These are phyloP conservation scores for Drosophila atripex DNA, from an alignment of 2,888 invertebrate species.

Conservation along the genomic window DNA sequence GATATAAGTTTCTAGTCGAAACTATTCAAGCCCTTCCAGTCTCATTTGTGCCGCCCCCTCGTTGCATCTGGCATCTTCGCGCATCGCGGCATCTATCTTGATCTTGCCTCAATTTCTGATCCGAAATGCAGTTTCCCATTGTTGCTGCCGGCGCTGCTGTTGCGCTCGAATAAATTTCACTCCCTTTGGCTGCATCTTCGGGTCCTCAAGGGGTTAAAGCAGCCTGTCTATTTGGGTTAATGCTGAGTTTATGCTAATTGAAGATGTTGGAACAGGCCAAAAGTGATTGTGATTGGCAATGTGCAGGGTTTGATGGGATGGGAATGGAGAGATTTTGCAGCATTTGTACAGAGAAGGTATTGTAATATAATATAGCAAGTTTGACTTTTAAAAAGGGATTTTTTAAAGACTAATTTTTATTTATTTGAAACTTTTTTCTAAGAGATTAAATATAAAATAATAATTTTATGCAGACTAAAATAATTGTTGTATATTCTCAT, in stretches of 20 bases:
- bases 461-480: too few relatives aligned
- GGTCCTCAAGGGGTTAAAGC: slow-evolving; percentile 31
- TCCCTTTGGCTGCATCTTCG: slow-evolving; percentile 18
- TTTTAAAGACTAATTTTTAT: not conserved
- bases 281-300: slow-evolving; percentile 42
- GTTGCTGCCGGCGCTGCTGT: slow-evolving; percentile 25
- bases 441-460: too few relatives aligned
- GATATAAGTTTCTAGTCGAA: not conserved
- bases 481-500: too few relatives aligned
- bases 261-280: slow-evolving; percentile 28
- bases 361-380: not conserved
- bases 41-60: slow-evolving; percentile 16
- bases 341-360: not conserved
- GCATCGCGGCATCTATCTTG: slow-evolving; percentile 53
- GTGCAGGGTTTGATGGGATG: slow-evolving; percentile 36
- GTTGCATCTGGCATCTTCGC: slow-evolving; percentile 38
- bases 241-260: slow-evolving; percentile 51
- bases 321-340: slow-evolving; percentile 6
- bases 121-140: slow-evolving; percentile 47
- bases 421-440: not conserved
- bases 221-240: slow-evolving; percentile 42
- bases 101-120: slow-evolving; percentile 63
- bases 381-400: not conserved
- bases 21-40: slow-evolving; percentile 5
- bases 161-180: slow-evolving; percentile 53